Percentiles rank a stretch among this genome's conserved stretches.
These are phyloP conservation scores for Sycophila texana DNA, from an alignment of 2,888 invertebrate species.

Conservation along the genomic window DNA sequence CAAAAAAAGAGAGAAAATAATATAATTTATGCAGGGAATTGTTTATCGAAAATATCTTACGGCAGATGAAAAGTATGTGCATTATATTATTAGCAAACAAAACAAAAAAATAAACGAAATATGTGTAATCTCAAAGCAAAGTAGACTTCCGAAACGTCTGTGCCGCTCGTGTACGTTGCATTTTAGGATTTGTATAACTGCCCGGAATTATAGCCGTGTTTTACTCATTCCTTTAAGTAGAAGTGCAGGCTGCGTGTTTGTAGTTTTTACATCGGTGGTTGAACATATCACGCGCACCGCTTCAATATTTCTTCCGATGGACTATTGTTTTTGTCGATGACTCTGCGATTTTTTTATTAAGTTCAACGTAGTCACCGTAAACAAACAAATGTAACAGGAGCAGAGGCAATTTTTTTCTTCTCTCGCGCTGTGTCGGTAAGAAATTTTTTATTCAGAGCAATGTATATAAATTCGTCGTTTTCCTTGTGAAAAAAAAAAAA, in stretches of 20 bases:
- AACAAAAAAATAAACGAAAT: background rate
- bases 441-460: too few species aligned
- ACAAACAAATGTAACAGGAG: constrained; percentile 9
- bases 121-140: constrained; percentile 39
- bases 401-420: constrained; percentile 27
- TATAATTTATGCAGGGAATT: constrained; percentile 36
- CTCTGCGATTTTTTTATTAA: constrained; percentile 17
- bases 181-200: constrained; percentile 49
- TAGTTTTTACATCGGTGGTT: constrained; percentile 53
- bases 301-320: constrained; percentile 49
- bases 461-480: too few species aligned
- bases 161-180: constrained; percentile 23
- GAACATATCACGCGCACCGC: constrained; percentile 53
- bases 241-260: constrained; percentile 32
- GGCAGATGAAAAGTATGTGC: too few species aligned
- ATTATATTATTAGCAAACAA: background rate
- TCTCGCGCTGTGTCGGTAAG: too few species aligned
- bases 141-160: constrained; percentile 17
- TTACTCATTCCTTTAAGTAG: constrained; percentile 48
- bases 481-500: too few species aligned
- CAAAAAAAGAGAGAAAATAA: constrained; percentile 21
- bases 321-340: constrained; percentile 19
- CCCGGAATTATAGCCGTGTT: constrained; percentile 42
- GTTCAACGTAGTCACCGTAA: constrained; percentile 4
- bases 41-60: constrained; percentile 26